Base-by-base conservation (phyloP, 2,113 vertebrate genomes). In the Sapayoa aenigma region DNA sequence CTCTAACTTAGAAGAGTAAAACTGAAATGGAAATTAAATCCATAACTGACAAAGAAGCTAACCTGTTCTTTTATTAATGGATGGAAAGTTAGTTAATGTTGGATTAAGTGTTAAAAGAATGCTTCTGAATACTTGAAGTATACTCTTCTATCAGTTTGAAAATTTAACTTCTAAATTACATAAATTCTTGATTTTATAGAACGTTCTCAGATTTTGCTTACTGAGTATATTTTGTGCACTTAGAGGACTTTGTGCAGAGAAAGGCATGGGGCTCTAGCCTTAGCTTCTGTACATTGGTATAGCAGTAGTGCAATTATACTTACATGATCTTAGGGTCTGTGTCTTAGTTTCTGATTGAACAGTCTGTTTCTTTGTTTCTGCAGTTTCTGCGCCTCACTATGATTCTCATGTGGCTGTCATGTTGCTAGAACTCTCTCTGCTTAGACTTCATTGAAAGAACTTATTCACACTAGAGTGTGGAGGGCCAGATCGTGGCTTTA, bases 341-440 rank as follows among this genome's bases (percentile, higher is more conserved):
- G 37, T 93, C 46, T 35, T 25, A 30, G 20, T 67, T 92, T 12
- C 30, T 92, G 30, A 27, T 41, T 73, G 55, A 83, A 33, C 25
- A 63, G 55, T 28, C 25, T 80, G 27, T 56, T 81, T 68, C 49
- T 59, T 76, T 69, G 25, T 82, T 62, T 28, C 6, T 77, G 52
- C 17, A 44, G 31, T 68, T 84, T 8, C 23, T 87, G 28, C 19
- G 41, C 8, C 31, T 84, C 49, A 84, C 25, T 47, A 58, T 96
- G 89, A 89, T 87, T 82, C 41, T 94, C 89, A 93, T 27, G 11
- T 89, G 95, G 71, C 49, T 94, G 58, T 94, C 84, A 82, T 84
- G 37, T 42, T 89, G 37, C 41, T 76, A 31, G 31, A 84, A 28
- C 31, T 72, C 27, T 13, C 8, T 56, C 41, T 79, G 49, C 23